Conservation (phyloP, 2,113 vertebrate species). For the Plecturocebus donacophilus region DNA sequence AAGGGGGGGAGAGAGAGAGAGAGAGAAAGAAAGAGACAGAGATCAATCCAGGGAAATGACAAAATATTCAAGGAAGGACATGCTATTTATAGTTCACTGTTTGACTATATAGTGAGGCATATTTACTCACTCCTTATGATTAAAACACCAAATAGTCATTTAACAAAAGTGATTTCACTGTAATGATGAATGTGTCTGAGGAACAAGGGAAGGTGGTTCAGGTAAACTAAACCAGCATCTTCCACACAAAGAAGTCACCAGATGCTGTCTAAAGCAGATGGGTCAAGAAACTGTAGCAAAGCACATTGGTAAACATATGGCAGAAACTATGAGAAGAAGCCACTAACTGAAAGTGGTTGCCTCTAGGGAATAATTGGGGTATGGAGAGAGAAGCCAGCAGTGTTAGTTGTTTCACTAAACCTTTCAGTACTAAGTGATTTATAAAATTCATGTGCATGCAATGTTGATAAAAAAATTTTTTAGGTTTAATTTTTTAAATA, state of each 20-base stretch:
- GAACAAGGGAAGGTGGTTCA: not conserved
- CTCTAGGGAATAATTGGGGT: not conserved
- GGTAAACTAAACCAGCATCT: slow-evolving; percentile 20
- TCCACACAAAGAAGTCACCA: not conserved
- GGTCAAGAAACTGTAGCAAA: not conserved
- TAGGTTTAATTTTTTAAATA: not conserved
- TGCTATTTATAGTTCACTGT: not conserved
- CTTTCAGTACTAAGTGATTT: slow-evolving; percentile 37
- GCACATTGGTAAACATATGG: not conserved
- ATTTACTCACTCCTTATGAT: not conserved
- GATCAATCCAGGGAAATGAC: not conserved
- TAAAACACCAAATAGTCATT: not conserved
- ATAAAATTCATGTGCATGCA: slow-evolving; percentile 27
- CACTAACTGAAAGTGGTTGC: not conserved
- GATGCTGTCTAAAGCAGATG: not conserved
- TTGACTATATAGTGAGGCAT: not conserved
- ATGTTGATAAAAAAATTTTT: slow-evolving; percentile 15
- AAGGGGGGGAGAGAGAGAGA: fast-evolving
- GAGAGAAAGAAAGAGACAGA: fast-evolving
- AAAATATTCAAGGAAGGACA: not conserved
- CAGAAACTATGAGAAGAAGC: not conserved
- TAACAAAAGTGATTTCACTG: not conserved
- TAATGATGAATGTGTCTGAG: not conserved
- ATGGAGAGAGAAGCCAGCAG: not conserved
- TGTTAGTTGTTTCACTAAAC: not conserved